Percentiles rank a stretch among this genome's conserved stretches.
Evolutionary conservation across 1,140 invertebrate species (phyloP).

Genomic region (Homalodisca vitripennis): DNA sequence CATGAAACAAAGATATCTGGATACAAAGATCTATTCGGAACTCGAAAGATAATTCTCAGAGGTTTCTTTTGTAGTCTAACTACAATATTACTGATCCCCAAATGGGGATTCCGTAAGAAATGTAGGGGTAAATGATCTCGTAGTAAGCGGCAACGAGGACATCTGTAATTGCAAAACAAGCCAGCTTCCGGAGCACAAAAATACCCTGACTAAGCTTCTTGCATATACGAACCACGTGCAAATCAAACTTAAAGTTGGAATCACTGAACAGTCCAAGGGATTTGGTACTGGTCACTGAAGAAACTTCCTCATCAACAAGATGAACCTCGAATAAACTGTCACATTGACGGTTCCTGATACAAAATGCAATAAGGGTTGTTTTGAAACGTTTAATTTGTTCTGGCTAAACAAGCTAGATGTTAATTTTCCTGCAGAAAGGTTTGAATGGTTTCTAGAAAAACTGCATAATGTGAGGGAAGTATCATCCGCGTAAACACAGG

Average conservation of each 20-base stretch:
- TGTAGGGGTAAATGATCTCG: neutral
- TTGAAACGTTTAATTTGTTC: neutral
- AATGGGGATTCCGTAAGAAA: neutral
- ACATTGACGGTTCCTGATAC: no score
- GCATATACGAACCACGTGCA: neutral
- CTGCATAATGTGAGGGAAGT: neutral
- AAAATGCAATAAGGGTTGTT: no score
- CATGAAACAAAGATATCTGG: no score
- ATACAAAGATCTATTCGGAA: no score
- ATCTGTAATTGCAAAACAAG: no score
- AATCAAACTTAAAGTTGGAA: neutral
- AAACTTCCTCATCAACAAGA: neutral
- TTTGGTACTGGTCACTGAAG: neutral
- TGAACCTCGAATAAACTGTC: no score
- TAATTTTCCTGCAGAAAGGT: neutral
- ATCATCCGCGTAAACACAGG: neutral
- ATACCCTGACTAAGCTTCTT: constrained; percentile 5
- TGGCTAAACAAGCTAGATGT: neutral
- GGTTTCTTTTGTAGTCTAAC: no score
- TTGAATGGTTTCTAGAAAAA: neutral
- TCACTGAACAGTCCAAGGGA: constrained; percentile 4
- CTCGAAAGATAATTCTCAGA: no score
- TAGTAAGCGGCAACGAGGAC: neutral
- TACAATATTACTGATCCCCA: neutral
- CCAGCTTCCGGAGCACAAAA: constrained; percentile 6